These are phyloP conservation scores for Spheniscus mendiculus DNA, from an alignment of 2,113 vertebrate genomes.

Conservation along the genomic window DNA sequence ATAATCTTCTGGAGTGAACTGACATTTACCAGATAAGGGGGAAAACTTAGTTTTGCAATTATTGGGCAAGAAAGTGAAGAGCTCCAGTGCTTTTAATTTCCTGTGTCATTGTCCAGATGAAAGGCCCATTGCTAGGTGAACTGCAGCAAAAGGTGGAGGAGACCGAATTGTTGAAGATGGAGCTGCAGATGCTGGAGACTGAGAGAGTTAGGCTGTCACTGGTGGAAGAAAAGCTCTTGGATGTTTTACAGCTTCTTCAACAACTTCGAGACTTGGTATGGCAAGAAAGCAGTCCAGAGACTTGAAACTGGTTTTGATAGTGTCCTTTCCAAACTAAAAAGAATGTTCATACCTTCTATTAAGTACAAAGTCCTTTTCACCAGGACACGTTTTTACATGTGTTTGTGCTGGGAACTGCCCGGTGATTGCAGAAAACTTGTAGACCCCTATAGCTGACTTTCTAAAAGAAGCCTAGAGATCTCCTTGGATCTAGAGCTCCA, in stretches of 20 bases:
- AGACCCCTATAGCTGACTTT: background rate
- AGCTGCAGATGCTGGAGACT: constrained; percentile 92
- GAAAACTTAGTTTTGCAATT: background rate
- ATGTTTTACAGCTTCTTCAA: constrained; percentile 89
- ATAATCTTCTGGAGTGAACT: too few species aligned
- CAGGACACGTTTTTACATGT: background rate
- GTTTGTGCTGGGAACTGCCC: background rate
- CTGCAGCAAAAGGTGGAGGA: constrained; percentile 85
- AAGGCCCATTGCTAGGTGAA: constrained; percentile 78
- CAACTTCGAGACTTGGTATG: constrained; percentile 87
- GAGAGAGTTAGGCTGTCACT: constrained; percentile 89
- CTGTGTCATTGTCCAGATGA: constrained; percentile 73
- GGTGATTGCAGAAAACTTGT: background rate
- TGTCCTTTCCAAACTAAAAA: background rate
- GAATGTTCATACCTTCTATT: background rate
- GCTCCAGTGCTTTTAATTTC: background rate
- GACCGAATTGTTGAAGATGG: constrained; percentile 82
- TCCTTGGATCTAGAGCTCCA: background rate
- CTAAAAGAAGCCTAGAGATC: background rate
- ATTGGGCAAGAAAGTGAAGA: background rate
- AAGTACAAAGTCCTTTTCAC: background rate
- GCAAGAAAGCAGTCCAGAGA: background rate
- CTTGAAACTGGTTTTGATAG: background rate
- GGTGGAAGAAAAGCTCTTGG: constrained; percentile 91
- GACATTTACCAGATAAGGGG: background rate